These are phyloP conservation scores for Meriones unguiculatus DNA, from an alignment of 2,113 vertebrate species.

Conservation along the genomic window DNA sequence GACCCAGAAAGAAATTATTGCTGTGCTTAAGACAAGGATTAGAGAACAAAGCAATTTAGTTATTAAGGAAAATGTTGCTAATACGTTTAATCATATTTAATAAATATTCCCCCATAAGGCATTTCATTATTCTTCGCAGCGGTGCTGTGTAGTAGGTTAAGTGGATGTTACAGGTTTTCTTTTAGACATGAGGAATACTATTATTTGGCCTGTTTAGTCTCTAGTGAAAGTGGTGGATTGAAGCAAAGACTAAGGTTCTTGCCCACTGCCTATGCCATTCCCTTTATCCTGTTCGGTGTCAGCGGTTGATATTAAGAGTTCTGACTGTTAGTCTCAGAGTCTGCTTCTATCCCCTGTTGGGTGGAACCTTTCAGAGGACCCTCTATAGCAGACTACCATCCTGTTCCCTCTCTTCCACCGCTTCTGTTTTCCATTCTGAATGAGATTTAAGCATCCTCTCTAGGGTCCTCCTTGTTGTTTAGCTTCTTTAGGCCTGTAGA, in stretches of 20 bases:
- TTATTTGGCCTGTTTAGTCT: not conserved
- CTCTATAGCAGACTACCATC: too few species aligned
- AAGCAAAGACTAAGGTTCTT: not conserved
- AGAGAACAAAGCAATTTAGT: not conserved
- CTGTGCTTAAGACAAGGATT: slow-evolving; percentile 4
- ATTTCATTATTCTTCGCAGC: not conserved
- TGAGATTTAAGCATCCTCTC: too few species aligned
- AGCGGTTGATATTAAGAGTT: not conserved
- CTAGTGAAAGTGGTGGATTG: not conserved
- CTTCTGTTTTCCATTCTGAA: too few species aligned
- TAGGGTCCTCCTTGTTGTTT: too few species aligned
- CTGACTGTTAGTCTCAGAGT: too few species aligned
- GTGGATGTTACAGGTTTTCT: not conserved
- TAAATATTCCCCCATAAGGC: not conserved
- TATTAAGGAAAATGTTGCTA: not conserved
- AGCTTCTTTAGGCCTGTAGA: too few species aligned
- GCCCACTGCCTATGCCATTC: not conserved
- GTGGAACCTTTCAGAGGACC: too few species aligned
- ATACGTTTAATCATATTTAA: slow-evolving; percentile 17
- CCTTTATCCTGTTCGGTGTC: too few species aligned
- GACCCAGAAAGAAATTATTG: not conserved
- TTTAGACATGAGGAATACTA: not conserved
- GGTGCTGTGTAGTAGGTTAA: not conserved
- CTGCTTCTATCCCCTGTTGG: too few species aligned
- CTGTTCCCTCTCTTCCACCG: too few species aligned